Evolutionary conservation across 2,888 invertebrate species (phyloP).

Genomic region (Eilema sororculum): DNA sequence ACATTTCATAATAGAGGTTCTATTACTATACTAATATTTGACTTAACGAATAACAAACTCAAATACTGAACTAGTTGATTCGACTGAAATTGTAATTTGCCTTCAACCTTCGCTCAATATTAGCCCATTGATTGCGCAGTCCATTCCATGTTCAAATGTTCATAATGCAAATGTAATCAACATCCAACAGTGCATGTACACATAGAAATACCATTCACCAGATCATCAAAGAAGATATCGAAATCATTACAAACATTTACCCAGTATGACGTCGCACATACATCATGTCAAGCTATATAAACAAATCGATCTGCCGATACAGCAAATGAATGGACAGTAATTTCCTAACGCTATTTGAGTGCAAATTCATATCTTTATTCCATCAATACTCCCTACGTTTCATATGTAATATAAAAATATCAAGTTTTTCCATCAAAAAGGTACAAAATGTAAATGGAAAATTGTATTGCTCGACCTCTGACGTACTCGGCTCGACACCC

Average conservation of each 20-base stretch:
- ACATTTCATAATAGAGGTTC: neutral
- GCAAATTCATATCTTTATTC: constrained; percentile 31
- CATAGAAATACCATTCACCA: neutral
- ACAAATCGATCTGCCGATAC: constrained; percentile 13
- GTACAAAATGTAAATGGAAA: constrained; percentile 69
- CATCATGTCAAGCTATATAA: constrained; percentile 14
- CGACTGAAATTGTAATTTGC: neutral
- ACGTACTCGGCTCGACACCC: constrained; percentile 58
- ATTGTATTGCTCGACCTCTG: constrained; percentile 60
- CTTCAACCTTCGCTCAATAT: neutral
- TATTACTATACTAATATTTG: neutral
- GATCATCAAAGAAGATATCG: constrained; percentile 23
- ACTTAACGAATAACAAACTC: neutral
- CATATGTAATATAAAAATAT: constrained; percentile 49
- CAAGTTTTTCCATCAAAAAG: constrained; percentile 61
- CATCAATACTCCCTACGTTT: constrained; percentile 28
- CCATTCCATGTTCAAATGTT: constrained; percentile 3
- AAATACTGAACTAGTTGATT: neutral
- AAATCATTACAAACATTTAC: constrained; percentile 16
- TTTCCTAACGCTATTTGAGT: constrained; percentile 27
- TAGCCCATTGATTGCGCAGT: neutral
- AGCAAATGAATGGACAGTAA: constrained; percentile 26
- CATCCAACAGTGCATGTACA: neutral
- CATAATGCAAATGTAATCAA: constrained; percentile 9
- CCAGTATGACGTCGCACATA: constrained; percentile 22